Percentiles rank a stretch among this genome's conserved stretches.
Evolutionary conservation across 1,140 invertebrate genomes (phyloP).

Genomic region (Anoplophora glabripennis): DNA sequence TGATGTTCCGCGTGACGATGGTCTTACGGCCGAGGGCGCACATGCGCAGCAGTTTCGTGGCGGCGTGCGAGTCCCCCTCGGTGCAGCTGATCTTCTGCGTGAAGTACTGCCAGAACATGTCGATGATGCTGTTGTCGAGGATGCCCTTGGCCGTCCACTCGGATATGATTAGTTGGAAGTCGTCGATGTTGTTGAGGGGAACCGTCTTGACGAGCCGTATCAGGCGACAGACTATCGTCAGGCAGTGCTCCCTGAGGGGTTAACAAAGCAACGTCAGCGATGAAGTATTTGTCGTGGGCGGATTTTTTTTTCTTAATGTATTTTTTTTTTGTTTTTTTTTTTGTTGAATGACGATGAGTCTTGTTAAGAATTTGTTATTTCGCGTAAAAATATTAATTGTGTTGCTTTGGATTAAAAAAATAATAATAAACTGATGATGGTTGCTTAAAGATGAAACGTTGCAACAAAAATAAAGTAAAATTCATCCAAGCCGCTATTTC

Average conservation of each 20-base stretch:
- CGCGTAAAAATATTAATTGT: too few relatives aligned
- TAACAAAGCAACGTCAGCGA: neutral
- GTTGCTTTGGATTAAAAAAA: too few relatives aligned
- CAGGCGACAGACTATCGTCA: constrained; percentile 34
- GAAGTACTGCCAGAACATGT: constrained; percentile 42
- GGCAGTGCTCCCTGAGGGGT: constrained; percentile 40
- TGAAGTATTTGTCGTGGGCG: neutral
- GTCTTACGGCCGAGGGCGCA: constrained; percentile 32
- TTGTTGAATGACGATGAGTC: too few relatives aligned
- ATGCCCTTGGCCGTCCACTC: constrained; percentile 40
- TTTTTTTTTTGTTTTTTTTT: neutral
- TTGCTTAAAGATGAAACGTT: neutral
- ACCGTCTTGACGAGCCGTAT: constrained; percentile 32
- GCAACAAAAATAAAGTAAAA: neutral
- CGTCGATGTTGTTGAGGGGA: constrained; percentile 26
- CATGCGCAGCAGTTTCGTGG: constrained; percentile 37
- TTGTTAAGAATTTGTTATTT: too few relatives aligned
- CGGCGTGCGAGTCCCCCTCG: constrained; percentile 29
- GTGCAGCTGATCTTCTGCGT: constrained; percentile 28
- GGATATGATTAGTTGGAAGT: constrained; percentile 37
- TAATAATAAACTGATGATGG: neutral
- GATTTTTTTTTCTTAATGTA: constrained; percentile 2
- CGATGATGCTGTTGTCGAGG: constrained; percentile 42
- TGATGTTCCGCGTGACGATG: constrained; percentile 40
- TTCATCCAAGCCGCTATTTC: neutral